Percentiles rank a stretch among this genome's conserved stretches.
These are phyloP conservation scores for Hypomecis punctinalis DNA, from an alignment of 2,888 invertebrate species.

Conservation along the genomic window DNA sequence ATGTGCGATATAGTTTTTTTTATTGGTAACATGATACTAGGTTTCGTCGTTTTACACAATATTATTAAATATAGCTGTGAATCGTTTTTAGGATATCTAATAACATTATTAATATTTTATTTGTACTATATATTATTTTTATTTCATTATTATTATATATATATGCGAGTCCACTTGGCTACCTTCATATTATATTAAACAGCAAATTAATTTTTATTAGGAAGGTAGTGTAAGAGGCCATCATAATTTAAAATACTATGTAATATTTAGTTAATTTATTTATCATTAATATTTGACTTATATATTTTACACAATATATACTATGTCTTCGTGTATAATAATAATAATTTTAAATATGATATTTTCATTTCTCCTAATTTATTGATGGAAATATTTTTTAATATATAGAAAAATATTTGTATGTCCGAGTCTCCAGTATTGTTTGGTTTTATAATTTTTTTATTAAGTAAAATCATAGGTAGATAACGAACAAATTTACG, in stretches of 20 bases:
- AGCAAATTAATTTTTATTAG: constrained; percentile 10
- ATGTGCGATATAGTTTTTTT: constrained; percentile 6
- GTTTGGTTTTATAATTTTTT: constrained; percentile 36
- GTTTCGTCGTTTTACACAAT: constrained; percentile 28
- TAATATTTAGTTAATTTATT: not conserved
- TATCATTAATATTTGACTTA: constrained; percentile 4
- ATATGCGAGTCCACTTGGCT: constrained; percentile 20
- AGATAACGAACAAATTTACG: constrained; percentile 63
- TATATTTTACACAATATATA: constrained; percentile 12
- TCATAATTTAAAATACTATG: not conserved
- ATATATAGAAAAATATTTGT: constrained; percentile 17
- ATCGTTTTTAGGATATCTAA: constrained; percentile 11
- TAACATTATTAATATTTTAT: constrained; percentile 5
- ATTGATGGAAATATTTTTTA: constrained; percentile 8
- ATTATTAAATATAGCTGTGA: constrained; percentile 27
- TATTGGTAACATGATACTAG: not conserved
- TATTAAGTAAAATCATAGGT: constrained; percentile 44
- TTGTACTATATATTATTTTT: not conserved
- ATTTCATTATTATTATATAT: constrained; percentile 4
- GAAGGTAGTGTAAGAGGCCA: constrained; percentile 26
- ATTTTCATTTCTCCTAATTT: constrained; percentile 21
- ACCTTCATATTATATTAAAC: constrained; percentile 22
- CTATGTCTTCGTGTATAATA: constrained; percentile 2
- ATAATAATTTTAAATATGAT: constrained; percentile 7
- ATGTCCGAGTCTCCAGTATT: constrained; percentile 40